Evolutionary conservation across 2,888 invertebrate species (phyloP), one percentile per base, ranked within the genome.

Genomic region (Adelognathus sp.): DNA sequence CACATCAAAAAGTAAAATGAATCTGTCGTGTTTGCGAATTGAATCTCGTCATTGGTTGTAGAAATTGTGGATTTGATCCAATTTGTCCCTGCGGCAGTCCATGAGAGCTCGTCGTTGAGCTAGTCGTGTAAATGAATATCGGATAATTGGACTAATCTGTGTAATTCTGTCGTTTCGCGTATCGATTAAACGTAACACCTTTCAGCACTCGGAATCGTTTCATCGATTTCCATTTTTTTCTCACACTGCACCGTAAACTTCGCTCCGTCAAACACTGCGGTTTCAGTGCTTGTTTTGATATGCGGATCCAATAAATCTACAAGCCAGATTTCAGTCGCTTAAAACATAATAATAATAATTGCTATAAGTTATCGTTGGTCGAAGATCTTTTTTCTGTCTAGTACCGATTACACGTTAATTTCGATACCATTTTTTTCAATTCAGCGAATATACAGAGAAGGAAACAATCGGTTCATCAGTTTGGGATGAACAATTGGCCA

Each of bases 81-180:
- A 18, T 52, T 56, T 46, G 56, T 29, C 3, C 9, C 50, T 44
- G 11, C 39, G 33, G n/a, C 29, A 44, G 9, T 31, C 31, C 27
- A 41, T 29, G 29, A 27, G 18, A 36, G 46, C 54, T 29, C 18
- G 27, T 54, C 54, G n/a, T n/a, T n/a, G 61, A 63, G 56, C 61
- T 63, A 33, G n/a, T n/a, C n/a, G n/a, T 44, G 31, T 54, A 29
- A 67, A 77, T 77, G 16, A 44, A 9, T 29, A n/a, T 33, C 46
- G 44, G 29, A 66, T 72, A 54, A 72, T 56, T 60, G 46, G 39
- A 67, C 54, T 61, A 61, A 67, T 77, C 67, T 16, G 31, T 63
- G 52, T 33, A 66, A 71, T 76, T 33, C 21, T 44, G 29, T 72
- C 60, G 41, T 58, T 70, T 36, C 11, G 39, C 56, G 6, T 36